phyloP scores from a whole-genome alignment of 1,140 invertebrate species.

The Panagrolaimus sp. region DNA sequence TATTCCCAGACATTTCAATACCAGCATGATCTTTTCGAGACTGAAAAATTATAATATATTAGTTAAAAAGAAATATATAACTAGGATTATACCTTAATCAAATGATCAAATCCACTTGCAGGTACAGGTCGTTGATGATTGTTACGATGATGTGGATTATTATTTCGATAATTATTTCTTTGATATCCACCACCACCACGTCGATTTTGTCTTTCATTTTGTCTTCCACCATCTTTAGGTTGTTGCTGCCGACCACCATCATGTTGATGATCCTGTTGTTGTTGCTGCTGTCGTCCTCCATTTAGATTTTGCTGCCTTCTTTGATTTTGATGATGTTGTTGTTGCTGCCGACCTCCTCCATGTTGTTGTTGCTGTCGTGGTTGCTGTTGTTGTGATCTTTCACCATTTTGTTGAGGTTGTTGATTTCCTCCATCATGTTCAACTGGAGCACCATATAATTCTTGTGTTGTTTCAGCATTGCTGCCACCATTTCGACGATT shows the following conservation, averaged over 20 bases:
- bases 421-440: no score
- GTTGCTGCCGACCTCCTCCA: no score
- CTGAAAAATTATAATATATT: constrained; percentile 20
- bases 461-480: no score
- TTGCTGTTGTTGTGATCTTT: no score
- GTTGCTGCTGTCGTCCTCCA: no score
- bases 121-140: background rate
- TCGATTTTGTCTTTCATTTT: background rate
- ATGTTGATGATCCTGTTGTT: background rate
- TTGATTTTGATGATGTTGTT: no score
- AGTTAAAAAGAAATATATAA: background rate
- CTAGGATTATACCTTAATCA: background rate
- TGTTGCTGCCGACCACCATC: constrained; percentile 1
- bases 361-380: no score
- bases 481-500: no score
- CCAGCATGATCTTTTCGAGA: constrained; percentile 38
- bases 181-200: background rate
- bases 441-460: no score
- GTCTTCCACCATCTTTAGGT: constrained; percentile 8
- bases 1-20: constrained; percentile 27
- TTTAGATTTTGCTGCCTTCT: no score
- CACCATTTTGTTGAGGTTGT: no score
- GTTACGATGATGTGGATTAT: background rate
- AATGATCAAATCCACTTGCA: background rate
- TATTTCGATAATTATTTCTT: background rate